phyloP scores from a whole-genome alignment of 37 sponge, comb jelly and placozoan species.

The Crambe crambe region DNA sequence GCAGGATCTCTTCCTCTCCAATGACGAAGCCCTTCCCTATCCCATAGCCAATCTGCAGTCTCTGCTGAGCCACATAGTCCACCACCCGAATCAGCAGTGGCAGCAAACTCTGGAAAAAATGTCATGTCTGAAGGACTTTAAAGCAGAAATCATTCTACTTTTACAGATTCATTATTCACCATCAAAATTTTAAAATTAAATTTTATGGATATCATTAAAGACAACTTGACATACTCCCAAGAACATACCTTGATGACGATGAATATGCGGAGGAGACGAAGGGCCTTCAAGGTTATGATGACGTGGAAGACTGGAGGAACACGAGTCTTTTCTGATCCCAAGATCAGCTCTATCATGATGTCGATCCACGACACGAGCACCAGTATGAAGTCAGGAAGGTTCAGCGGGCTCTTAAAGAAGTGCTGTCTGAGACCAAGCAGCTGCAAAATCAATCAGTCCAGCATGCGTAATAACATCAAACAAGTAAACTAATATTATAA shows the following conservation, averaged over 20 bases:
- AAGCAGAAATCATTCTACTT: no score
- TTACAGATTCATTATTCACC: no score
- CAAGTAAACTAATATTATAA: no score
- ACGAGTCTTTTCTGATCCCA: not conserved
- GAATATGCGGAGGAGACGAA: conserved; percentile 44
- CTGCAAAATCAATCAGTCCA: conserved; percentile 2
- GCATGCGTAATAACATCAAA: no score
- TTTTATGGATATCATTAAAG: no score
- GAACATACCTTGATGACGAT: conserved; percentile 45
- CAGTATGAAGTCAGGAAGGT: conserved; percentile 74
- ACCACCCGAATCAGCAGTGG: conserved; percentile 57
- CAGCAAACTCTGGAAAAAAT: conserved; percentile 51
- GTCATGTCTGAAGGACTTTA: no score
- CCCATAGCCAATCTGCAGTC: conserved; percentile 83
- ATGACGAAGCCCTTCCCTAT: conserved; percentile 88
- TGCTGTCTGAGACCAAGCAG: conserved; percentile 77
- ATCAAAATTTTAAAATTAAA: no score
- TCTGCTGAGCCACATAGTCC: conserved; percentile 58
- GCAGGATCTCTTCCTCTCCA: conserved; percentile 85
- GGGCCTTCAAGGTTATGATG: conserved; percentile 45
- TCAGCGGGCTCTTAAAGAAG: conserved; percentile 81
- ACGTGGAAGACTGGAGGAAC: conserved; percentile 45
- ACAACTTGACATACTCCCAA: not conserved
- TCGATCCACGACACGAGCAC: conserved; percentile 68
- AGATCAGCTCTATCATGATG: conserved; percentile 44